Conservation (phyloP, 2,113 vertebrate genomes). For the Zosterops lateralis region DNA sequence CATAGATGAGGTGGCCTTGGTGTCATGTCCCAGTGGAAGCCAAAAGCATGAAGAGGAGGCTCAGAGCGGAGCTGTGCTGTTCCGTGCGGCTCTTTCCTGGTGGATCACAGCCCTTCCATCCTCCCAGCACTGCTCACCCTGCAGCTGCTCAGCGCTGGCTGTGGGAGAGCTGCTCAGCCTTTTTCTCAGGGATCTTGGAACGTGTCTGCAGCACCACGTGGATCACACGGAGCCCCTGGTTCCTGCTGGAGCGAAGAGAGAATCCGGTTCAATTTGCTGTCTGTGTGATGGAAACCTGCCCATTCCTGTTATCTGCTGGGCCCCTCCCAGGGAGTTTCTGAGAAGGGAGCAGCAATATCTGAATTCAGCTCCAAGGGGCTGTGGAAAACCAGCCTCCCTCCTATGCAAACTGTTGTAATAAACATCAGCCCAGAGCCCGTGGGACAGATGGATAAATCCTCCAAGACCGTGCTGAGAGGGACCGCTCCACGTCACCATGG, state of each 20-base stretch:
- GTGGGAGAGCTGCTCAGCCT: not conserved
- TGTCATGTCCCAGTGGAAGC: not conserved
- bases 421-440: not conserved
- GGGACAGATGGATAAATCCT: not conserved
- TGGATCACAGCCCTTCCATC: accelerated
- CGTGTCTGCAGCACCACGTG: not conserved
- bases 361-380: not conserved
- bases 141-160: not conserved
- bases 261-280: not conserved
- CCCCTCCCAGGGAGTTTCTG: not conserved
- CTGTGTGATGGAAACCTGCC: accelerated
- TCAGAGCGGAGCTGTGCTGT: not conserved
- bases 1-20: not conserved
- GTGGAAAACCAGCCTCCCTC: not conserved
- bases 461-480: not conserved
- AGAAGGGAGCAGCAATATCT: not conserved
- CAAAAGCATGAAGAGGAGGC: not conserved
- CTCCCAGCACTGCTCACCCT: not conserved
- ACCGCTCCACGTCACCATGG: not conserved
- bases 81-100: accelerated
- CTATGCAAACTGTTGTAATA: not conserved
- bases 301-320: not conserved
- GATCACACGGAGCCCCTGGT: not conserved
- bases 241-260: not conserved
- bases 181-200: slow-evolving; percentile 11